Percentiles rank a stretch among this genome's conserved stretches.
These are phyloP conservation scores for Octodon degus DNA, from an alignment of 2,113 vertebrate species.

Conservation along the genomic window DNA sequence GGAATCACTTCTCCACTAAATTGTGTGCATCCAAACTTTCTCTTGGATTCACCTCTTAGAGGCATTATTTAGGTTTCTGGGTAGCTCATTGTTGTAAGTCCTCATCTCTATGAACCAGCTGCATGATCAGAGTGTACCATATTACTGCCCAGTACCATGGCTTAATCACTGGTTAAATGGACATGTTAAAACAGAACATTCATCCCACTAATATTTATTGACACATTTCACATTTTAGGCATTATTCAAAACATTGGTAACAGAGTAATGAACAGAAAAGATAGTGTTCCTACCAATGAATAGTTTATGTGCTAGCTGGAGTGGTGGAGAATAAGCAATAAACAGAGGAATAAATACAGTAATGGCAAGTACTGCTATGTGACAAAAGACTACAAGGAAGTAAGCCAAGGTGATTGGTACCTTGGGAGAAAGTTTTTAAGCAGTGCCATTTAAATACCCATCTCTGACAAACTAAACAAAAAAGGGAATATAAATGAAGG, in stretches of 20 bases:
- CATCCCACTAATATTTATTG: neutral
- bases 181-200: neutral
- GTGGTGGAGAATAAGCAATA: neutral
- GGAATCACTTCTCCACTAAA: neutral
- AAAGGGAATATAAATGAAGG: no score
- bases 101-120: neutral
- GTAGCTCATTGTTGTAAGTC: neutral
- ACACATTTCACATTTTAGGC: neutral
- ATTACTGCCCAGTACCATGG: neutral
- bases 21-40: neutral
- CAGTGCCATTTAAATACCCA: no score
- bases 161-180: neutral
- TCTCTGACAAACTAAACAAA: no score
- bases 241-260: neutral
- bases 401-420: neutral
- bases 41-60: neutral
- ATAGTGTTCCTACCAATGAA: neutral
- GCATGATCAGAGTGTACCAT: neutral
- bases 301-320: neutral
- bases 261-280: neutral
- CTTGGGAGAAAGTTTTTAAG: no score
- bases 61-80: neutral
- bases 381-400: neutral
- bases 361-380: neutral
- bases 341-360: neutral